These are phyloP conservation scores for Zeuzera pyrina DNA, from an alignment of 2,888 invertebrate species.

Conservation along the genomic window DNA sequence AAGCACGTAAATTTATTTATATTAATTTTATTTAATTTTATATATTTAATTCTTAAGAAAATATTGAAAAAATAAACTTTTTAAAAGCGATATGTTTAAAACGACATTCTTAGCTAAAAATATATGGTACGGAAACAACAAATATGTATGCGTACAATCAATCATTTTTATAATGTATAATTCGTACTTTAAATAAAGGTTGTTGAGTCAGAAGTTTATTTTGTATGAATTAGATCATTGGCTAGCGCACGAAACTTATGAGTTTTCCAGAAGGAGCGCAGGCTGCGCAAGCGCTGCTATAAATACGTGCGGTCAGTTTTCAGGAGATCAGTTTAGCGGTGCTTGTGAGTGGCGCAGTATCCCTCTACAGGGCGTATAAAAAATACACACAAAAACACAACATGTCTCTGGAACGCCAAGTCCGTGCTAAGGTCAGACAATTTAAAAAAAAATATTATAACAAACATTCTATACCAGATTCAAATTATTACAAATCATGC, in stretches of 20 bases:
- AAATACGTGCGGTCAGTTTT: slow-evolving; percentile 57
- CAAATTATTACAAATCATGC: too few species aligned
- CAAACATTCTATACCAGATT: too few species aligned
- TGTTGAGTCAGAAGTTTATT: slow-evolving; percentile 63
- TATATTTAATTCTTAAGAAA: too few species aligned
- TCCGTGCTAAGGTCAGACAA: slow-evolving; percentile 88
- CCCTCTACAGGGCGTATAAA: slow-evolving; percentile 31
- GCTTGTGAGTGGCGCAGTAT: slow-evolving; percentile 41
- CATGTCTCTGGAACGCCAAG: slow-evolving; percentile 95
- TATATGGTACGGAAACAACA: background rate
- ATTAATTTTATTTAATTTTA: too few species aligned
- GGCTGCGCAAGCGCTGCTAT: slow-evolving; percentile 47
- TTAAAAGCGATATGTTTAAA: too few species aligned
- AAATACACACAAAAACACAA: slow-evolving; percentile 42
- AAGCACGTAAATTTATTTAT: background rate
- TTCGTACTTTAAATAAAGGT: slow-evolving; percentile 26
- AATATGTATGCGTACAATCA: background rate
- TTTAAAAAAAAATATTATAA: too few species aligned
- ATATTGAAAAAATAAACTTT: too few species aligned
- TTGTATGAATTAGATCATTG: slow-evolving; percentile 37
- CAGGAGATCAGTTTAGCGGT: slow-evolving; percentile 67
- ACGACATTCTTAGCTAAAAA: too few species aligned
- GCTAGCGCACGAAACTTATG: slow-evolving; percentile 36
- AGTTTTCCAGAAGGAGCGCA: slow-evolving; percentile 66
- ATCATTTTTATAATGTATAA: slow-evolving; percentile 1